These are phyloP conservation scores for Sorex araneus DNA, from an alignment of 2,113 vertebrate genomes.

Conservation along the genomic window DNA sequence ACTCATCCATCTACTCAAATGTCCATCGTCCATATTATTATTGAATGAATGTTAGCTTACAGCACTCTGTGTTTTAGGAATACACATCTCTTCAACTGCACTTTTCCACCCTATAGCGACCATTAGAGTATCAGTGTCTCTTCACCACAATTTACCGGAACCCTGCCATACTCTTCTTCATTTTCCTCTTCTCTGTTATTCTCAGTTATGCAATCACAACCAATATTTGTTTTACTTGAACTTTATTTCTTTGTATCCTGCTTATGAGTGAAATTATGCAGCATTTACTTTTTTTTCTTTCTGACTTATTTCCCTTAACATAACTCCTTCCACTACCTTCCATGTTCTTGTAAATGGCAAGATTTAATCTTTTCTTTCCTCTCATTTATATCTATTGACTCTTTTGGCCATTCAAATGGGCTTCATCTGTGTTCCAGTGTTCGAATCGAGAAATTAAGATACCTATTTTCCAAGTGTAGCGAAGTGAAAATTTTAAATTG, in stretches of 20 bases:
- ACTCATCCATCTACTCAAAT: neutral
- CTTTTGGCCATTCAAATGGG: conserved; percentile 7
- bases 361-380: neutral
- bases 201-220: no score
- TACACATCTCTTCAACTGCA: no score
- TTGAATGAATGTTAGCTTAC: no score
- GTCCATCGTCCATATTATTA: neutral
- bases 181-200: no score
- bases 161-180: no score
- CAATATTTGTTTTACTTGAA: no score
- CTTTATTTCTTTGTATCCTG: neutral
- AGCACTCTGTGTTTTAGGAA: no score
- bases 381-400: neutral
- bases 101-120: no score
- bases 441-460: neutral
- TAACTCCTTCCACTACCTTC: neutral
- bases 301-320: neutral
- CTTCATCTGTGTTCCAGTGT: neutral
- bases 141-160: no score
- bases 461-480: conserved; percentile 67
- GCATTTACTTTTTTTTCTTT: neutral
- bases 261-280: neutral
- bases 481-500: conserved; percentile 79
- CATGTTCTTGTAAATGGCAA: neutral
- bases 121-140: no score